Evolutionary conservation across 1,140 invertebrate species (phyloP).

Genomic region (Drosophila lacteicornis): DNA sequence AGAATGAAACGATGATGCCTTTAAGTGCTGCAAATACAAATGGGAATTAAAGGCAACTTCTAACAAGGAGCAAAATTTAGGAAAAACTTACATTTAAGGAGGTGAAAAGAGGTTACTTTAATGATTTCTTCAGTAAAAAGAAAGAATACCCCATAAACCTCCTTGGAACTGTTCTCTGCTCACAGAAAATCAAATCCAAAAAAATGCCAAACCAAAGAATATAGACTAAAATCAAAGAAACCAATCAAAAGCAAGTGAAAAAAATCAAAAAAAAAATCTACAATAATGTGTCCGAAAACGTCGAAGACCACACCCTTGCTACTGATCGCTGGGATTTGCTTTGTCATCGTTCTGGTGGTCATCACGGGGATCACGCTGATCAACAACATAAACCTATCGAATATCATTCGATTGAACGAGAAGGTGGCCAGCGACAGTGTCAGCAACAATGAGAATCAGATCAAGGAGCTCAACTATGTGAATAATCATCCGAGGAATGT

Average conservation of each 20-base stretch:
- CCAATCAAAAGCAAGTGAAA: not conserved
- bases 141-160: no score
- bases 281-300: constrained; percentile 75
- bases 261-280: constrained; percentile 6
- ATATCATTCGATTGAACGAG: constrained; percentile 81
- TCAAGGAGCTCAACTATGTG: constrained; percentile 76
- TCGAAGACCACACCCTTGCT: constrained; percentile 75
- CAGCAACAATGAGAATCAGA: constrained; percentile 75
- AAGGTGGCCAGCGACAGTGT: constrained; percentile 83
- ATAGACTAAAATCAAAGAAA: constrained; percentile 1
- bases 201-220: not conserved
- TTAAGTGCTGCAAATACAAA: constrained; percentile 37
- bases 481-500: constrained; percentile 78
- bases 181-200: not conserved
- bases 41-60: constrained; percentile 23
- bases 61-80: no score
- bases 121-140: no score
- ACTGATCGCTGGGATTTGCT: constrained; percentile 75
- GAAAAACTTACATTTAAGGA: no score
- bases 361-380: constrained; percentile 80
- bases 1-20: not conserved
- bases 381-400: constrained; percentile 82
- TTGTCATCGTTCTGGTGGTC: constrained; percentile 78
- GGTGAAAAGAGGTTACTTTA: no score
- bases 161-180: not conserved